Evolutionary conservation across 1,140 invertebrate genomes (phyloP).

Genomic region (Hypsibius dujardini): DNA sequence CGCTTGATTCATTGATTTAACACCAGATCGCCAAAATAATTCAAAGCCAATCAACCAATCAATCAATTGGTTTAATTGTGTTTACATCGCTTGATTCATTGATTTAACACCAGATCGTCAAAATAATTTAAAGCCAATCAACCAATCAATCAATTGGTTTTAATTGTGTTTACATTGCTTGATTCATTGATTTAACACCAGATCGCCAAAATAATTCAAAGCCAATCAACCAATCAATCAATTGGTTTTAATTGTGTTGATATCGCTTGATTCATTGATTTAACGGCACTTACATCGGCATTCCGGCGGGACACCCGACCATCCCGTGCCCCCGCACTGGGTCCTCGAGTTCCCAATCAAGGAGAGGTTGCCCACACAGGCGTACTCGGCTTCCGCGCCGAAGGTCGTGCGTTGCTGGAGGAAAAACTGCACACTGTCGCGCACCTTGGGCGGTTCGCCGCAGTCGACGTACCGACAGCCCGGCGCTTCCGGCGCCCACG

Average conservation of each 20-base stretch:
- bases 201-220: background rate
- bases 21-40: no score
- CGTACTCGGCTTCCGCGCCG: constrained; percentile 8
- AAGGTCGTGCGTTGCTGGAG: background rate
- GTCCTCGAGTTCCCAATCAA: background rate
- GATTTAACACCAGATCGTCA: no score
- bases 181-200: background rate
- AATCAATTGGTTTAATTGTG: no score
- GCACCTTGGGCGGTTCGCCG: background rate
- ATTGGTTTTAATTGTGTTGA: no score
- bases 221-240: no score
- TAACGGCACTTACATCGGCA: constrained; percentile 14
- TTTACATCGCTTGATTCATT: no score
- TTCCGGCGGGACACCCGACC: constrained; percentile 8
- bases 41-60: no score
- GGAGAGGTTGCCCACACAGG: background rate
- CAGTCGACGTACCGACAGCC: constrained; percentile 6
- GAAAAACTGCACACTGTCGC: background rate
- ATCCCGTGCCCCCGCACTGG: background rate
- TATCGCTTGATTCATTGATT: no score
- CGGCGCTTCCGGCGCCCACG: background rate
- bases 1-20: no score
- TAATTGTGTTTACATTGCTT: no score
- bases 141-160: no score
- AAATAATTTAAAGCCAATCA: no score